Conservation (phyloP, 2,888 invertebrate species). For the Choreutis nemorana region DNA sequence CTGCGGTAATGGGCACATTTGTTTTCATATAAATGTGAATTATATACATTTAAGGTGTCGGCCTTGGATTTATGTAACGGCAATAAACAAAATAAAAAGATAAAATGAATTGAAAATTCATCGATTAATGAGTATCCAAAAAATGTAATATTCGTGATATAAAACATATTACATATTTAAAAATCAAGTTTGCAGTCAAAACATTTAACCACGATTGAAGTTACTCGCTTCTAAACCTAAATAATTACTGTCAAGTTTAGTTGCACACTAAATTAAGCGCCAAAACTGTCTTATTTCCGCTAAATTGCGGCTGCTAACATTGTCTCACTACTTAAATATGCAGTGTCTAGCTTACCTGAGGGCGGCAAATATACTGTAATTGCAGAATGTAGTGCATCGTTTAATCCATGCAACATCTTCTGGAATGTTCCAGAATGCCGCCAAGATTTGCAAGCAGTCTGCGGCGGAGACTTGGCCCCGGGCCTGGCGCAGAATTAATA, state of each 20-base stretch:
- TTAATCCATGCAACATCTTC: constrained; percentile 60
- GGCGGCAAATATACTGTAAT: constrained; percentile 52
- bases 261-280: constrained; percentile 55
- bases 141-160: no score
- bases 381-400: constrained; percentile 57
- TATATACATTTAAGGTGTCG: no score
- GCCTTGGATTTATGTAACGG: no score
- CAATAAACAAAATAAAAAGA: no score
- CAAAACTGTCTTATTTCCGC: constrained; percentile 66
- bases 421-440: constrained; percentile 61
- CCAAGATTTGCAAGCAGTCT: constrained; percentile 56
- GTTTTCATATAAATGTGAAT: constrained; percentile 38
- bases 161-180: no score
- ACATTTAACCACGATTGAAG: no score
- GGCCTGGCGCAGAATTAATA: constrained; percentile 50
- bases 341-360: constrained; percentile 58
- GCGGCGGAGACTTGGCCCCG: constrained; percentile 52
- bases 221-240: no score
- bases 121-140: no score
- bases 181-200: no score
- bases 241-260: no score
- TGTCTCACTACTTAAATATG: constrained; percentile 59
- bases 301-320: constrained; percentile 67
- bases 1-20: constrained; percentile 40
- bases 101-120: no score